A percentile compares a stretch with the other conserved stretches of the same genome.
Conservation (phyloP, 1,140 invertebrate genomes). For the Spodoptera frugiperda region DNA sequence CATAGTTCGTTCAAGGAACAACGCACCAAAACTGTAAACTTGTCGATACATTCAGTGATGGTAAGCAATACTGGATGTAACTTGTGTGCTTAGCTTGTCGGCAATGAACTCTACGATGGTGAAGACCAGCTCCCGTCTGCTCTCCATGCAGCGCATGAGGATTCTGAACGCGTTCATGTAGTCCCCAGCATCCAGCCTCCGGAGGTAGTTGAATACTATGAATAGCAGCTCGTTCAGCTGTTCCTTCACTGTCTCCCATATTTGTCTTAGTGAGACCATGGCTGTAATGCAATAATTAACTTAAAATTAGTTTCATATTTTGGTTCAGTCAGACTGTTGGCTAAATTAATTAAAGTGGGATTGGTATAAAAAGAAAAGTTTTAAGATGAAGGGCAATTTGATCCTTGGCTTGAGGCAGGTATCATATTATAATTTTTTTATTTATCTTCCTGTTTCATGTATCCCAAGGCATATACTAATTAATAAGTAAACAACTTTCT, state of each 20-base stretch:
- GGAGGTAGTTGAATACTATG: conserved; percentile 72
- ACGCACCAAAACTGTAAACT: not conserved
- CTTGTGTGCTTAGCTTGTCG: conserved; percentile 63
- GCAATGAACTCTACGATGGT: conserved; percentile 70
- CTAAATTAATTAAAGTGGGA: too few species aligned
- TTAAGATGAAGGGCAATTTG: too few species aligned
- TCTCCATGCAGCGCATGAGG: conserved; percentile 63
- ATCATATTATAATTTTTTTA: too few species aligned
- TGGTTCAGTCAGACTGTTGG: too few species aligned
- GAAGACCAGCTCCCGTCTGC: conserved; percentile 62
- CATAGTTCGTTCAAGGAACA: not conserved
- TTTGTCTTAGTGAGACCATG: conserved; percentile 64
- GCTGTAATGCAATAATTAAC: conserved; percentile 7
- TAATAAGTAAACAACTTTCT: too few species aligned
- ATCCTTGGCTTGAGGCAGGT: too few species aligned
- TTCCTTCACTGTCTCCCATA: conserved; percentile 67
- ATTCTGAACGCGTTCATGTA: conserved; percentile 62
- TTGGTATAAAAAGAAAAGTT: too few species aligned
- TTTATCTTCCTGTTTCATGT: too few species aligned
- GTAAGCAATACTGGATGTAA: conserved; percentile 56
- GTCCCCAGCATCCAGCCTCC: conserved; percentile 63
- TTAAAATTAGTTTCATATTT: too few species aligned
- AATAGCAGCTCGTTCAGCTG: conserved; percentile 67
- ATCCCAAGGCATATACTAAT: too few species aligned
- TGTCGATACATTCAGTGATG: not conserved